Conservation (phyloP, 2,113 vertebrate genomes). For the Bubo blakistoni region DNA sequence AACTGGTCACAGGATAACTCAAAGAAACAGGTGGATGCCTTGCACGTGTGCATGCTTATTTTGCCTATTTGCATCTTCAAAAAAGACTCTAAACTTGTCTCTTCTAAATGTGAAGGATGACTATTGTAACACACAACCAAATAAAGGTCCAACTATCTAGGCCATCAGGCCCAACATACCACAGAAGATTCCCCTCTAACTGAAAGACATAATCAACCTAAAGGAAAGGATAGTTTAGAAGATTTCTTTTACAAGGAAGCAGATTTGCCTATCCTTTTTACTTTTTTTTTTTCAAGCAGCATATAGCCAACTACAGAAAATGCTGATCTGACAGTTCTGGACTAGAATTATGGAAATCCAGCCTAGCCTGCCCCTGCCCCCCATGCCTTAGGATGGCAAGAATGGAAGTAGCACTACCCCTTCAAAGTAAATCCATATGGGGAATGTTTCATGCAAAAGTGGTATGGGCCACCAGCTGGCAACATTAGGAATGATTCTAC, state of each 20-base stretch:
- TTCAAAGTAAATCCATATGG: neutral
- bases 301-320: neutral
- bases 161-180: neutral
- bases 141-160: neutral
- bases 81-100: neutral
- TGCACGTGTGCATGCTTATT: neutral
- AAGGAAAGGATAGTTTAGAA: neutral
- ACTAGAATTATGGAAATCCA: neutral
- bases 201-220: neutral
- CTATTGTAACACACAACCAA: neutral
- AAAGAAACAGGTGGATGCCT: neutral
- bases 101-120: neutral
- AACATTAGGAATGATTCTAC: neutral
- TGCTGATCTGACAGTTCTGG: neutral
- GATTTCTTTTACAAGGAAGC: neutral
- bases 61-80: neutral
- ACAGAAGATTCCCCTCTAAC: neutral
- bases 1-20: neutral
- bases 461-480: neutral
- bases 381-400: neutral
- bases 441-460: neutral
- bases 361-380: neutral
- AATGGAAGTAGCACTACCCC: neutral
- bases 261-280: neutral
- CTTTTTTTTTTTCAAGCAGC: neutral